Conservation (phyloP, 2,113 vertebrate genomes). For the Fukomys damarensis region DNA sequence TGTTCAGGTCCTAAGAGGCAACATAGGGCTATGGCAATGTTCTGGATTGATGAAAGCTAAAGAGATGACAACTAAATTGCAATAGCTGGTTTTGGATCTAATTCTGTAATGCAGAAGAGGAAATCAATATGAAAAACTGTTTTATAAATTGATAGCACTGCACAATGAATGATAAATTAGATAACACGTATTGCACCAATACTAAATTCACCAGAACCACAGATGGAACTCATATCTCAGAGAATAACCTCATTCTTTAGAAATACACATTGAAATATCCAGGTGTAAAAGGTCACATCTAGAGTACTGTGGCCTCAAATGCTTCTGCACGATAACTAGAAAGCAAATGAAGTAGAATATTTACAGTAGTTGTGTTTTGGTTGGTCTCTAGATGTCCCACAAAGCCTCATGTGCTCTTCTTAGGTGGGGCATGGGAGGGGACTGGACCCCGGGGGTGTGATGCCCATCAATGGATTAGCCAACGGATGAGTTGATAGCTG, state of each 20-base stretch:
- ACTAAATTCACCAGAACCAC: neutral
- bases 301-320: neutral
- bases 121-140: neutral
- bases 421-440: neutral
- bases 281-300: neutral
- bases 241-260: neutral
- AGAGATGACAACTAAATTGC: neutral
- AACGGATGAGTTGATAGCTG: neutral
- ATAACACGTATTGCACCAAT: neutral
- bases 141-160: neutral
- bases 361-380: neutral
- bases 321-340: neutral
- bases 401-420: neutral
- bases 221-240: neutral
- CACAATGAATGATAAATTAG: neutral
- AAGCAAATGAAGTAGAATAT: neutral
- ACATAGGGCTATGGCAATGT: rapidly evolving
- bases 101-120: neutral
- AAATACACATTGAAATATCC: neutral
- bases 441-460: neutral
- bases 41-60: neutral
- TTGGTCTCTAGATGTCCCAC: neutral
- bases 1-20: neutral
- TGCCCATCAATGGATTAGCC: too few species aligned
- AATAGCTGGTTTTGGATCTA: neutral